phyloP scores from a whole-genome alignment of 2,888 invertebrate genomes.

The Brenthis daphne region DNA sequence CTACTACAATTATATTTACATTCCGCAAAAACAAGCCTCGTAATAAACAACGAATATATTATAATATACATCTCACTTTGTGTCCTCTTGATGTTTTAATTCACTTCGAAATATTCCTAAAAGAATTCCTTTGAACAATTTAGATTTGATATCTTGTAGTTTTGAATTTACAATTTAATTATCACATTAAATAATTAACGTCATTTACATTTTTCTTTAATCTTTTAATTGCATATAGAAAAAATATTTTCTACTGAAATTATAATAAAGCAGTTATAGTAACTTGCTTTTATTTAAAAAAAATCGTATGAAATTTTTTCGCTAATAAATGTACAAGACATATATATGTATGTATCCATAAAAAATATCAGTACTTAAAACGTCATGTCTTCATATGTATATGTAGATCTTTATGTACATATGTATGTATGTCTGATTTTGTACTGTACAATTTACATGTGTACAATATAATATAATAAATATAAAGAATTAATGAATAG shows the following conservation, averaged over 20 bases:
- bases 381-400: too few relatives aligned
- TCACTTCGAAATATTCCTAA: conserved; percentile 12
- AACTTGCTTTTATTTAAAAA: too few relatives aligned
- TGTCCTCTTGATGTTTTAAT: conserved; percentile 25
- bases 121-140: conserved; percentile 21
- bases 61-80: conserved; percentile 22
- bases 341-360: too few relatives aligned
- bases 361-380: too few relatives aligned
- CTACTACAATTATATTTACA: conserved; percentile 32
- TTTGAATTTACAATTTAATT: conserved; percentile 22
- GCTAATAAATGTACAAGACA: too few relatives aligned
- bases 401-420: too few relatives aligned
- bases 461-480: too few relatives aligned
- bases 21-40: conserved; percentile 20
- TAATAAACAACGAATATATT: conserved; percentile 19
- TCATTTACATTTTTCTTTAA: conserved; percentile 27
- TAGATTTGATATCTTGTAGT: conserved; percentile 5
- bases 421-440: too few relatives aligned
- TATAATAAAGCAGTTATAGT: too few relatives aligned
- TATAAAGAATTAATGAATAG: too few relatives aligned
- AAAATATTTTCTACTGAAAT: conserved; percentile 9
- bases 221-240: not conserved
- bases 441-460: too few relatives aligned
- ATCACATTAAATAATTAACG: conserved; percentile 5
- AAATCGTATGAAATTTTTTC: too few relatives aligned